Evolutionary conservation across 1,140 invertebrate species (phyloP), one percentile per base, ranked within the genome.

Genomic region (Bombus superbus): DNA sequence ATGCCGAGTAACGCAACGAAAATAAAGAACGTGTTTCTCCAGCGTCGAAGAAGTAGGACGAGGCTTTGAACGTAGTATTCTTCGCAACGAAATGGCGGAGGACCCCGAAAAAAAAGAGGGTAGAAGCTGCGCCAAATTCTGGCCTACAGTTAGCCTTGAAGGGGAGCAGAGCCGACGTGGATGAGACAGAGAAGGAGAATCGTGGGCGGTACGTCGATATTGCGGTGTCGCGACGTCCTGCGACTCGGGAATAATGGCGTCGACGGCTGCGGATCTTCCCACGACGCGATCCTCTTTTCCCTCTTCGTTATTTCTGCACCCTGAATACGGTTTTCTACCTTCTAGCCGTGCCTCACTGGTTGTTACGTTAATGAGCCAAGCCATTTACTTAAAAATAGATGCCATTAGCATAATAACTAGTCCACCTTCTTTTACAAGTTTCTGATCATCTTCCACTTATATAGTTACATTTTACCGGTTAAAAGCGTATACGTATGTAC

Each of bases 161-260:
- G 59, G 40, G 68, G 57, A 53, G 68, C 47, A 64, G n/a, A 40
- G 13, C 22, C 42, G 40, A 84, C 25, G 15, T n/a, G 72, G 76
- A 68, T 6, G 38, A 74, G n/a, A 75, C n/a, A 72, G 72, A 85
- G 53, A 85, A 11, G 40, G 79, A 69, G 88, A 87, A 85, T 86
- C 85, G 81, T 93, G 92, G 93, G 93, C 92, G 93, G 92, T 89
- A 92, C 92, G 88, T 93, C 92, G 91, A 93, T 93, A 93, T 91
- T 93, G 93, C 93, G 92, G 90, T 92, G 93, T 93, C 93, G 92
- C 92, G 88, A 91, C 89, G 92, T 88, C 86, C 86, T 78, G 83
- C 79, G 79, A 87, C 88, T 90, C 86, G 79, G 73, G 84, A 89
- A 91, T 93, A 92, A 94, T 94, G 93, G 93, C 93, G 92, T 87